These are phyloP conservation scores for Drosophila peninsularis DNA, from an alignment of 2,888 invertebrate genomes.

Conservation along the genomic window DNA sequence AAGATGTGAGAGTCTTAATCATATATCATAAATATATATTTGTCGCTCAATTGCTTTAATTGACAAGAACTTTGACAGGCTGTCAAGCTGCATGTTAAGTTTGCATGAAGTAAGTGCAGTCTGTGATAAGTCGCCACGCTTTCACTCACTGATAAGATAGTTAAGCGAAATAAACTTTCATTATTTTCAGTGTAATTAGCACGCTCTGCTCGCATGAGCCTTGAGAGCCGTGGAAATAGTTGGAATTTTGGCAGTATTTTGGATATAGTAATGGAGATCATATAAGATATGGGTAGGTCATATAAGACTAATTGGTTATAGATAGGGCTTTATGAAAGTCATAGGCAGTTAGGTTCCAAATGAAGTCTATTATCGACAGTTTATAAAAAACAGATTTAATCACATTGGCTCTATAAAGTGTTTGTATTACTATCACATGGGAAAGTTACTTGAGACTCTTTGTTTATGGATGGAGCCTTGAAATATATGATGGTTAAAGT, in stretches of 20 bases:
- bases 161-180: not conserved
- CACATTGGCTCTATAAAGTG: not conserved
- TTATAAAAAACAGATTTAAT: not conserved
- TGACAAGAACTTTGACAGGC: slow-evolving; percentile 5
- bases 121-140: slow-evolving; percentile 4
- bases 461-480: too few species aligned
- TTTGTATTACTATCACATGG: not conserved
- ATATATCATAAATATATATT: too few species aligned
- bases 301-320: not conserved
- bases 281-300: too few species aligned
- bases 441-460: not conserved
- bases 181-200: not conserved
- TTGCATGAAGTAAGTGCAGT: not conserved
- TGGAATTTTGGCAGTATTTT: not conserved
- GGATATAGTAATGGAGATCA: not conserved
- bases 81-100: slow-evolving; percentile 2
- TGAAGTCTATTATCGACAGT: too few species aligned
- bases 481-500: too few species aligned
- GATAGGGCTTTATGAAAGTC: not conserved
- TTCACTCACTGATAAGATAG: slow-evolving; percentile 7
- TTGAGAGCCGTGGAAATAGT: not conserved
- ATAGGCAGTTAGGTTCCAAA: too few species aligned
- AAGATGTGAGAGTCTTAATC: too few species aligned
- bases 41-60: not conserved
- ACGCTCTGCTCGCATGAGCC: not conserved